phyloP scores from a whole-genome alignment of 2,797 vertebrate genomes.

The Poeciliopsis turneri region DNA sequence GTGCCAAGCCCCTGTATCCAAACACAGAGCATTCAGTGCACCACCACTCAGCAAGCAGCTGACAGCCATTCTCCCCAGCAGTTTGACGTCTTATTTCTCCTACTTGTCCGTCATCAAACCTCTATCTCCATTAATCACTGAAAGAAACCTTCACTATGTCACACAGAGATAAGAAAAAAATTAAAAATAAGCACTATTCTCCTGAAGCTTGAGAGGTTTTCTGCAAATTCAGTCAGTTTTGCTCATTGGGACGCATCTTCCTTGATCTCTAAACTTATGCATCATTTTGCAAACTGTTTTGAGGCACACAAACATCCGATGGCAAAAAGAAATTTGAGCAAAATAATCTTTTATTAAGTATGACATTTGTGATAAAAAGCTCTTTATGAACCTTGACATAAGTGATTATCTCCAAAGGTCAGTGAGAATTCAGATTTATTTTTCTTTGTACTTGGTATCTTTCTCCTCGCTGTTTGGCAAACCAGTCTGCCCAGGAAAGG shows the following conservation, averaged over 20 bases:
- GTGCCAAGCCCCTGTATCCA: background rate
- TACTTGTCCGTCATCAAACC: background rate
- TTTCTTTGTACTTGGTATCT: constrained; percentile 75
- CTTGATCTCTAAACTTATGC: constrained; percentile 3
- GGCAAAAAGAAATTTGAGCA: constrained; percentile 25
- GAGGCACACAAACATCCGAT: constrained; percentile 29
- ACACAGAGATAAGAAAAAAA: background rate
- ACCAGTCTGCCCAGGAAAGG: constrained; percentile 63
- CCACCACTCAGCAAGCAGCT: background rate
- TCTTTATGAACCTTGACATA: constrained; percentile 35
- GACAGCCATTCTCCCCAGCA: background rate
- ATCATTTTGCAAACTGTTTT: background rate
- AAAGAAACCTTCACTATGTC: background rate
- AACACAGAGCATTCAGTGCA: background rate
- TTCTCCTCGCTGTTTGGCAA: constrained; percentile 79
- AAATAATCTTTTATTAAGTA: constrained; percentile 62
- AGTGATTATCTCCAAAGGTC: constrained; percentile 38
- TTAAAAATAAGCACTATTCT: background rate
- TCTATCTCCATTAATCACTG: background rate
- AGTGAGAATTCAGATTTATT: constrained; percentile 32
- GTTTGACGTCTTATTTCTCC: background rate
- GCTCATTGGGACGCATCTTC: background rate
- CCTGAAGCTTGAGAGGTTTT: background rate
- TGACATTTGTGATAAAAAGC: constrained; percentile 40
- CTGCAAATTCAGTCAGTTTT: background rate